Conservation (phyloP, 1,140 invertebrate genomes). For the Drosophila rhopaloa region DNA sequence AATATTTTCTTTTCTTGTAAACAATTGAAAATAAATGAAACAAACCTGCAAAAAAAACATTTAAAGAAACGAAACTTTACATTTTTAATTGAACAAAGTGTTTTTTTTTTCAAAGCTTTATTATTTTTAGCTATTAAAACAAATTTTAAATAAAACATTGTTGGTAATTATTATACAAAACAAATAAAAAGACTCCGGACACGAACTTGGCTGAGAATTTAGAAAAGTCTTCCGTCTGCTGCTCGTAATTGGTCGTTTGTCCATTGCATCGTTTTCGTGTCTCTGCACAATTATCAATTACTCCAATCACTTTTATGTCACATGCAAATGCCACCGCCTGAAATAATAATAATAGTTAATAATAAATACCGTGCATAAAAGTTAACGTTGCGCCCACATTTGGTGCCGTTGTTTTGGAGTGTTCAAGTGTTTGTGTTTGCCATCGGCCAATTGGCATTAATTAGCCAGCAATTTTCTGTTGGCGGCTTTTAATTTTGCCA, state of each 20-base stretch:
- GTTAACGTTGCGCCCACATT: slow-evolving; percentile 49
- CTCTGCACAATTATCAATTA: slow-evolving; percentile 80
- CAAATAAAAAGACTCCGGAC: slow-evolving; percentile 57
- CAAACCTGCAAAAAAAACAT: background rate
- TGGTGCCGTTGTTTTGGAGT: slow-evolving; percentile 18
- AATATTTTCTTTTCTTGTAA: too few species aligned
- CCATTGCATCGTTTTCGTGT: slow-evolving; percentile 58
- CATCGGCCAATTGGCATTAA: slow-evolving; percentile 58
- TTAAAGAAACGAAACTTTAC: background rate
- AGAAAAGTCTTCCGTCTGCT: slow-evolving; percentile 26
- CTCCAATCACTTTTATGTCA: slow-evolving; percentile 81
- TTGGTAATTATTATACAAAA: too few species aligned
- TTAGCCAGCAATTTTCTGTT: slow-evolving; percentile 57
- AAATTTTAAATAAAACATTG: background rate
- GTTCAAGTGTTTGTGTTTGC: slow-evolving; percentile 31
- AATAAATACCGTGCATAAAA: slow-evolving; percentile 55
- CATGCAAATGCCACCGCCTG: slow-evolving; percentile 73
- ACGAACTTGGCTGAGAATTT: slow-evolving; percentile 46
- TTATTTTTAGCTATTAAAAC: too few species aligned
- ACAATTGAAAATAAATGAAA: too few species aligned
- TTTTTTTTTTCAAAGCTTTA: too few species aligned
- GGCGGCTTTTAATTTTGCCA: slow-evolving; percentile 57
- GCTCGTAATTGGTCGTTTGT: slow-evolving; percentile 61
- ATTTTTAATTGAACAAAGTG: background rate
- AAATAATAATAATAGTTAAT: slow-evolving; percentile 74